phyloP scores from a whole-genome alignment of 2,888 invertebrate genomes.

The Hirudinaria manillensis region DNA sequence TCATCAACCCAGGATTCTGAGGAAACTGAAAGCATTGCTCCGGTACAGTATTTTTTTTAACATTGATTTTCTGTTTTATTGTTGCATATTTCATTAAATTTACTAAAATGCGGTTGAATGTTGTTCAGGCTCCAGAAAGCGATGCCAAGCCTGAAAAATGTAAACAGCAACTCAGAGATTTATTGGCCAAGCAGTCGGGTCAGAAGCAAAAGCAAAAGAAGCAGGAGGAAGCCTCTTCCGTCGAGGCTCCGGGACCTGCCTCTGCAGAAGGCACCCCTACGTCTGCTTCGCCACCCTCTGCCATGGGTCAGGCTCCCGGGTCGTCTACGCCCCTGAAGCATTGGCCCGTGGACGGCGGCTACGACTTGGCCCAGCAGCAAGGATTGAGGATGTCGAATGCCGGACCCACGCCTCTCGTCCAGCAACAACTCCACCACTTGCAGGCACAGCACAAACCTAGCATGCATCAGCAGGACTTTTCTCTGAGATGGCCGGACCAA shows the following conservation, averaged over 20 bases:
- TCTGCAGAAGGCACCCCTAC: slow-evolving; percentile 4
- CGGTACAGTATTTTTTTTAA: too few species aligned
- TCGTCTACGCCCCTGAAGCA: neutral
- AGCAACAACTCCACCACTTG: slow-evolving; percentile 23
- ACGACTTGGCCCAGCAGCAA: too few species aligned
- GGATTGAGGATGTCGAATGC: neutral
- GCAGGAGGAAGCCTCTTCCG: neutral
- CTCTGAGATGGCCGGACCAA: neutral
- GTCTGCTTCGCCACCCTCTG: neutral
- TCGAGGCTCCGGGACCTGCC: neutral
- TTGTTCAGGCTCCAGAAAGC: too few species aligned
- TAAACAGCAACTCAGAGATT: slow-evolving; percentile 8
- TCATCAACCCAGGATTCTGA: too few species aligned
- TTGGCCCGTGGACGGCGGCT: neutral
- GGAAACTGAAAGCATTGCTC: too few species aligned
- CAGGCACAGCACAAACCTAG: neutral
- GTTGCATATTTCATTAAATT: too few species aligned
- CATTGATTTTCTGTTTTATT: too few species aligned
- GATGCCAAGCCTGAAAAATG: slow-evolving; percentile 7
- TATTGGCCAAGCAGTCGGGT: neutral
- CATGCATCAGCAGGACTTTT: neutral
- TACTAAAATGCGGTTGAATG: too few species aligned
- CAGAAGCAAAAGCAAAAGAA: slow-evolving; percentile 7
- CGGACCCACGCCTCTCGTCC: neutral
- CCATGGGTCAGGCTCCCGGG: neutral